These are phyloP conservation scores for Atlantisia rogersi DNA, from an alignment of 2,113 vertebrate genomes.

Conservation along the genomic window DNA sequence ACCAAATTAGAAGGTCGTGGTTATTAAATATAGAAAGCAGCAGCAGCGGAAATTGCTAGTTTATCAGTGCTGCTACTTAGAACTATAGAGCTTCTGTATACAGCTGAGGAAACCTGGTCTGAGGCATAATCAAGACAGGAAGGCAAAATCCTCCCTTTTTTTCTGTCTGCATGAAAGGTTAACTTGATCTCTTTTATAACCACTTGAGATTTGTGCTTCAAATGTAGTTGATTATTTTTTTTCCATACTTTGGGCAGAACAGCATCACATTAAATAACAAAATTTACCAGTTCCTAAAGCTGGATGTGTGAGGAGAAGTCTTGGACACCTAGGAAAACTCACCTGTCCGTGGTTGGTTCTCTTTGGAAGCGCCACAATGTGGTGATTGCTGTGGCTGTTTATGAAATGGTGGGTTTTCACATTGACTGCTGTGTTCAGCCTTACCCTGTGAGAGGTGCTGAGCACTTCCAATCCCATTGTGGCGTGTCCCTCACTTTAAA, in stretches of 20 bases:
- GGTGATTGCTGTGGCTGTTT: not conserved
- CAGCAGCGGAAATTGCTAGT: not conserved
- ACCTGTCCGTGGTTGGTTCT: not conserved
- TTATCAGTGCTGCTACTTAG: slow-evolving; percentile 3
- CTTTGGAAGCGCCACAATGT: not conserved
- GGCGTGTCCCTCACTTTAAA: fast-evolving
- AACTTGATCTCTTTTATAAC: not conserved
- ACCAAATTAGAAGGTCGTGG: not conserved
- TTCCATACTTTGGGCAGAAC: not conserved
- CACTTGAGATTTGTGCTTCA: not conserved
- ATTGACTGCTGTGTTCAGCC: not conserved
- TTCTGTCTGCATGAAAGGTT: not conserved
- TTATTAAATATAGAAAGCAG: slow-evolving; percentile 43
- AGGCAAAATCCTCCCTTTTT: not conserved
- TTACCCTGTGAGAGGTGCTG: not conserved
- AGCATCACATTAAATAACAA: not conserved
- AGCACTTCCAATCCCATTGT: not conserved
- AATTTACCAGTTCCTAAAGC: not conserved
- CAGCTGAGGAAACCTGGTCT: not conserved
- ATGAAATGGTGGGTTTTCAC: not conserved
- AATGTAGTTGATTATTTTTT: not conserved
- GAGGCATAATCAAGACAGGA: not conserved
- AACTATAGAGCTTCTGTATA: not conserved
- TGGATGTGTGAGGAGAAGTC: not conserved
- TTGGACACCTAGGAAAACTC: not conserved